Percentiles rank a stretch among this genome's conserved stretches.
phyloP scores from a whole-genome alignment of 1,140 invertebrate genomes.

The Bombus cullumanus region DNA sequence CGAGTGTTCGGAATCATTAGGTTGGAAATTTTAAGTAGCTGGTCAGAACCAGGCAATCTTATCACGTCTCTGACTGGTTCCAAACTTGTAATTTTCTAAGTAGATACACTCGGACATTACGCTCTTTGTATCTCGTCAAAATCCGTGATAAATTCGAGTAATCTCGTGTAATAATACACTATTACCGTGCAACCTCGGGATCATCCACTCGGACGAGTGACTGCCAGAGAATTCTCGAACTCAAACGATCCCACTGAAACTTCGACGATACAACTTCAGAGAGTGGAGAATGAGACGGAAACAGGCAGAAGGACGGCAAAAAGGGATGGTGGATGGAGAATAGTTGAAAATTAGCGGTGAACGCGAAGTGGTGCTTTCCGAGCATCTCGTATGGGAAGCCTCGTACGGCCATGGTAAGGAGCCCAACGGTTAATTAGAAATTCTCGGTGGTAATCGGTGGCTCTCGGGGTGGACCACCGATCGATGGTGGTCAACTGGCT shows the following conservation, averaged over 20 bases:
- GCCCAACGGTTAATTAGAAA: constrained; percentile 58
- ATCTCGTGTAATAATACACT: neutral
- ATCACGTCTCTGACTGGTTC: neutral
- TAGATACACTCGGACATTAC: no score
- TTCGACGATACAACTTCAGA: neutral
- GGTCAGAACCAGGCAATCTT: neutral
- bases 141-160: neutral
- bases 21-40: neutral
- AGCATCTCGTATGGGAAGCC: neutral
- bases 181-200: neutral
- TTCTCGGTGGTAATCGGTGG: constrained; percentile 56
- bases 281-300: neutral
- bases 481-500: constrained; percentile 50
- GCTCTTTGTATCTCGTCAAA: neutral
- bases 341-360: constrained; percentile 46
- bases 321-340: neutral
- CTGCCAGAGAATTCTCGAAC: neutral
- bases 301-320: neutral
- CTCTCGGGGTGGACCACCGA: constrained; percentile 43
- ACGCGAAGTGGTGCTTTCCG: constrained; percentile 38
- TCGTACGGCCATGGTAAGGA: constrained; percentile 26
- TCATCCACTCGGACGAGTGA: neutral
- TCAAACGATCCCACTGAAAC: neutral
- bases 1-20: no score
- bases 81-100: no score